Evolutionary conservation across 2,113 vertebrate species (phyloP).

Genomic region (Hyla sarda): DNA sequence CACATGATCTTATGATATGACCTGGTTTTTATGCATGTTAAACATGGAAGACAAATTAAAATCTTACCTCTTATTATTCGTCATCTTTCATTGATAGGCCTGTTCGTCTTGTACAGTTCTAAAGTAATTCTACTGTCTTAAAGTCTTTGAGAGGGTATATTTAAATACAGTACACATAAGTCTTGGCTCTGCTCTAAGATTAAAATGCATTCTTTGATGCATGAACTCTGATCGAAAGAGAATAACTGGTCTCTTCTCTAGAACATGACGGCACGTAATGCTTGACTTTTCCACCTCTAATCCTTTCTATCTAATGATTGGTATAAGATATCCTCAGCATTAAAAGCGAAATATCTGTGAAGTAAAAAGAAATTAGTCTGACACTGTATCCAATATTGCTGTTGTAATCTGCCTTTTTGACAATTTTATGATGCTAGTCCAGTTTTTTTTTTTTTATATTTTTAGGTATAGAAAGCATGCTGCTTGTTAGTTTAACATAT

Average conservation of each 20-base stretch:
- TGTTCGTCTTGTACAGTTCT: background rate
- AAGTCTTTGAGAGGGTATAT: background rate
- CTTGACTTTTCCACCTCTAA: slow-evolving; percentile 8
- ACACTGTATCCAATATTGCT: background rate
- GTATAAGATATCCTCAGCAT: background rate
- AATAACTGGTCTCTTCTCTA: background rate
- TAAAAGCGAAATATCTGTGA: background rate
- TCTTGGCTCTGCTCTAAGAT: background rate
- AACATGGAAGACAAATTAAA: background rate
- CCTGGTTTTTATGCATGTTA: background rate
- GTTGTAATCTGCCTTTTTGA: background rate
- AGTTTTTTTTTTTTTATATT: background rate
- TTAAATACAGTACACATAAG: background rate
- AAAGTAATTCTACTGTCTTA: background rate
- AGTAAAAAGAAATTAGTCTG: background rate
- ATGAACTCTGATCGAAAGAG: slow-evolving; percentile 6
- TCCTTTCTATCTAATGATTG: background rate
- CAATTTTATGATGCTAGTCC: background rate
- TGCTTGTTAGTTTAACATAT: background rate
- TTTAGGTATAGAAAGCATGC: too few relatives aligned
- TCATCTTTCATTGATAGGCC: background rate
- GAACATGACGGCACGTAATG: slow-evolving; percentile 6
- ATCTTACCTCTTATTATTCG: background rate
- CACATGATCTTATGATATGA: background rate
- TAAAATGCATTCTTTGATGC: slow-evolving; percentile 3